These are phyloP conservation scores for Catharus minimus DNA, from an alignment of 2,113 vertebrate species.

Conservation along the genomic window DNA sequence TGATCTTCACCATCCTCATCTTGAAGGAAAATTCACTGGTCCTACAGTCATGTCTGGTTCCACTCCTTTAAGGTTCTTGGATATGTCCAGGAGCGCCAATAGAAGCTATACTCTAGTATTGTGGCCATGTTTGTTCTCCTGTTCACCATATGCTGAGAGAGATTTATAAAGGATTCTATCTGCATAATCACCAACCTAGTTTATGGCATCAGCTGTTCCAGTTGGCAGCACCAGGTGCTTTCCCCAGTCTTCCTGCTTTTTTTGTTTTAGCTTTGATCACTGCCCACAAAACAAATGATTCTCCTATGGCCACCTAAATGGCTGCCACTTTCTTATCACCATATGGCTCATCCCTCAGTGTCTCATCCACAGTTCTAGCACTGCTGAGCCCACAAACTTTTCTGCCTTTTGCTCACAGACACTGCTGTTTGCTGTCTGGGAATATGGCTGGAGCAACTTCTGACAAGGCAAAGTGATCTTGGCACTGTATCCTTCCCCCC, in stretches of 20 bases:
- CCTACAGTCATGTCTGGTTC: background rate
- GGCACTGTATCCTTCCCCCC: background rate
- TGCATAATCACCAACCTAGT: conserved; percentile 27
- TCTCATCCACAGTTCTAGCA: background rate
- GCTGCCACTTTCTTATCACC: background rate
- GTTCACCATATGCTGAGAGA: conserved; percentile 13
- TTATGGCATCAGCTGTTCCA: conserved; percentile 34
- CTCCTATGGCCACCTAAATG: background rate
- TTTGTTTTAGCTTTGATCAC: conserved; percentile 16
- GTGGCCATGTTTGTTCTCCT: background rate
- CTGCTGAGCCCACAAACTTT: background rate
- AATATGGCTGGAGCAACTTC: background rate
- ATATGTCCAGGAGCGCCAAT: background rate
- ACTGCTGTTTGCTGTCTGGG: background rate
- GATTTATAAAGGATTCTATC: conserved; percentile 29
- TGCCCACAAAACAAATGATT: background rate
- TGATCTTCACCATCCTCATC: background rate
- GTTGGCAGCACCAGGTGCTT: conserved; percentile 37
- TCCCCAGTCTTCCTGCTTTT: background rate
- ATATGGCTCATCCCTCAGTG: background rate
- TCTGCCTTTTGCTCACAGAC: background rate
- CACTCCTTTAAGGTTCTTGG: background rate
- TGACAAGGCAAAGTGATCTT: background rate
- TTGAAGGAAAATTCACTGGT: background rate
- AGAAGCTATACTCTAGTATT: background rate